A percentile compares a stretch with the other conserved stretches of the same genome.
Evolutionary conservation across 2,797 vertebrate genomes (phyloP).

Genomic region (Alouatta caraya): DNA sequence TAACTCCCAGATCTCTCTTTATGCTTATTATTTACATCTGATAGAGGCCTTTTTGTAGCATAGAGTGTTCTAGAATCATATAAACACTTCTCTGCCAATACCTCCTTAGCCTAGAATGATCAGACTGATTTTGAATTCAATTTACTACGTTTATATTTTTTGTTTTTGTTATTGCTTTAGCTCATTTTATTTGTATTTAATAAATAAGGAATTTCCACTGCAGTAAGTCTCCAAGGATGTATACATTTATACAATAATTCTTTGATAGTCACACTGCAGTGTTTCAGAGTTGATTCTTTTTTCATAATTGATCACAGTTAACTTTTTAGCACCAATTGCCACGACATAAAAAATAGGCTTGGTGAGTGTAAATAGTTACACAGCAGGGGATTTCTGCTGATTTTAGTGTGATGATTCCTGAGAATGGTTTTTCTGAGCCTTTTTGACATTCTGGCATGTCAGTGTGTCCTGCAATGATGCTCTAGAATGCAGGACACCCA

Average conservation of each 20-base stretch:
- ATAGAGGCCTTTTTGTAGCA: background rate
- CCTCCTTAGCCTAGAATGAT: background rate
- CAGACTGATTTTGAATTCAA: background rate
- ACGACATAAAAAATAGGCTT: background rate
- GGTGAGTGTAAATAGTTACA: background rate
- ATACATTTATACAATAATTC: background rate
- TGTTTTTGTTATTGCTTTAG: background rate
- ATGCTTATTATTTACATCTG: background rate
- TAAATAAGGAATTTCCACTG: background rate
- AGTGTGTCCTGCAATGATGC: background rate
- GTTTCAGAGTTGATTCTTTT: background rate
- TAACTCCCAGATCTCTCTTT: background rate
- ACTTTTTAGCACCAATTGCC: background rate
- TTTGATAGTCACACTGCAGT: background rate
- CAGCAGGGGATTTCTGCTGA: background rate
- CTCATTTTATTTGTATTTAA: background rate
- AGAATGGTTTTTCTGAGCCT: background rate
- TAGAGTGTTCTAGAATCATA: too few relatives aligned
- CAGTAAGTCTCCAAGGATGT: background rate
- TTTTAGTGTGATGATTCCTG: background rate
- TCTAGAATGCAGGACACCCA: background rate
- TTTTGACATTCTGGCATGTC: background rate
- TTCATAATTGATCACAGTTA: background rate
- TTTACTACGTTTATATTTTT: background rate
- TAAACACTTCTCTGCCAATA: background rate